These are phyloP conservation scores for Apamea crenata DNA, from an alignment of 2,888 invertebrate genomes.

Conservation along the genomic window DNA sequence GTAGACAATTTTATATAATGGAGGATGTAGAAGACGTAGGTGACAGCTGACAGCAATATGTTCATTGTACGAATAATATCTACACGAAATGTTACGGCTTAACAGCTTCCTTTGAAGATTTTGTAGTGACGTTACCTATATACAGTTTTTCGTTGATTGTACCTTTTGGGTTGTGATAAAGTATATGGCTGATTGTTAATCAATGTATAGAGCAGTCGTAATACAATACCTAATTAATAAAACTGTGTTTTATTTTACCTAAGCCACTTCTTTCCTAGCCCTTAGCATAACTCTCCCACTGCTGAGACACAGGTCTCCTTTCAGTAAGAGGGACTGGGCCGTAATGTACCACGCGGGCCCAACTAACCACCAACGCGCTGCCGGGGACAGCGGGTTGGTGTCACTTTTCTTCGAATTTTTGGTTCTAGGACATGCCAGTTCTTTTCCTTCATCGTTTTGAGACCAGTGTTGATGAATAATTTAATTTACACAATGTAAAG, in stretches of 20 bases:
- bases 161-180: slow-evolving; percentile 84
- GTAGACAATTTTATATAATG: slow-evolving; percentile 87
- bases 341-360: background rate
- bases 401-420: background rate
- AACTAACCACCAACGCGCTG: no score
- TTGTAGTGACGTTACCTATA: slow-evolving; percentile 65
- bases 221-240: slow-evolving; percentile 72
- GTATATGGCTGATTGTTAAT: slow-evolving; percentile 82
- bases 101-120: slow-evolving; percentile 70
- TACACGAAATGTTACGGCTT: slow-evolving; percentile 73
- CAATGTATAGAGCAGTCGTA: slow-evolving; percentile 78
- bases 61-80: slow-evolving; percentile 55
- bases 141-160: slow-evolving; percentile 62
- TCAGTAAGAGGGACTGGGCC: background rate
- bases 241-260: slow-evolving; percentile 61
- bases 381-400: no score
- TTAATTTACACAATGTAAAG: background rate
- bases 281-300: background rate
- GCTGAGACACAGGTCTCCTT: background rate
- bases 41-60: slow-evolving; percentile 73
- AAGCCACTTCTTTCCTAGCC: background rate
- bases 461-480: no score
- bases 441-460: background rate
- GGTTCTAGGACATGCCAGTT: background rate
- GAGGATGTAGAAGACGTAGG: slow-evolving; percentile 72